Evolutionary conservation across 2,888 invertebrate genomes (phyloP).

Genomic region (Dermolepida albohirtum): DNA sequence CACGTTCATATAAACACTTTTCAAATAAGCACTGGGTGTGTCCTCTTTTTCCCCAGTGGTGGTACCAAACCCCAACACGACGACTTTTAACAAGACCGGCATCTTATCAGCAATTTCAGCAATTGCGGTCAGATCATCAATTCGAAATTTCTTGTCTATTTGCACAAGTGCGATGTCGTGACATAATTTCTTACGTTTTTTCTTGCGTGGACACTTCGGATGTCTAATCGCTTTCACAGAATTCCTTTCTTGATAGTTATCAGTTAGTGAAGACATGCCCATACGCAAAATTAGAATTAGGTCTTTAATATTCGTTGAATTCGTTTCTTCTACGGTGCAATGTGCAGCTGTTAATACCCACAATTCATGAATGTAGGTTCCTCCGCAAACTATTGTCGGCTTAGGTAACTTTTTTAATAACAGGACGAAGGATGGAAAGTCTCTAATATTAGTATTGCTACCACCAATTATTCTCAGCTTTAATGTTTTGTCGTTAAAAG

Average conservation of each 20-base stretch:
- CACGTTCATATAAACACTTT: neutral
- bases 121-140: neutral
- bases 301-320: neutral
- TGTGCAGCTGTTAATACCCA: constrained; percentile 5
- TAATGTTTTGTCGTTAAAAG: too few relatives aligned
- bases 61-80: neutral
- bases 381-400: neutral
- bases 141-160: neutral
- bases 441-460: neutral
- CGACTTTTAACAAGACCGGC: neutral
- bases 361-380: neutral
- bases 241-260: neutral
- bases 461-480: neutral
- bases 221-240: neutral
- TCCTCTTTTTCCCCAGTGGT: neutral
- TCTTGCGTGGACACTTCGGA: neutral
- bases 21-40: neutral
- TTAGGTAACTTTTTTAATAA: neutral
- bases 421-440: neutral
- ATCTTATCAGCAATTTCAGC: neutral
- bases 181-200: neutral
- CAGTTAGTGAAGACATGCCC: neutral
- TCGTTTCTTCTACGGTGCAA: neutral
- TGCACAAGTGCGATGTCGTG: neutral
- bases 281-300: neutral